Conservation (phyloP, 2,113 vertebrate species). For the Catharus bicknelli region DNA sequence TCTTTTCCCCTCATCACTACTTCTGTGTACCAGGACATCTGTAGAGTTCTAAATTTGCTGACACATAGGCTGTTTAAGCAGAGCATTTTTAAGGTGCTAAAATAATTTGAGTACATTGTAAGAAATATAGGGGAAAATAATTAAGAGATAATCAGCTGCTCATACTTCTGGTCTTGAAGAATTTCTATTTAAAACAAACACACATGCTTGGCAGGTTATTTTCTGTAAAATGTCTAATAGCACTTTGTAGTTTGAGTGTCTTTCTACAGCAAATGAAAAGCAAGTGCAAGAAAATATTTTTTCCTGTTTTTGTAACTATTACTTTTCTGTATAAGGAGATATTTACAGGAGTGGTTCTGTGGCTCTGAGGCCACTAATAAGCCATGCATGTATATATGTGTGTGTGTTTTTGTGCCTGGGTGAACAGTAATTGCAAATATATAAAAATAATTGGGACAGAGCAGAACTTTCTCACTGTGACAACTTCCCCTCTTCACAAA, state of each 20-base stretch:
- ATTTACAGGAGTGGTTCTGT: background rate
- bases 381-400: background rate
- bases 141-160: slow-evolving; percentile 40
- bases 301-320: background rate
- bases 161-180: slow-evolving; percentile 16
- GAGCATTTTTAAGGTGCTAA: slow-evolving; percentile 45
- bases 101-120: slow-evolving; percentile 37
- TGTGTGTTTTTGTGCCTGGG: background rate
- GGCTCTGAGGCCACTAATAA: background rate
- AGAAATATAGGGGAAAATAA: slow-evolving; percentile 28
- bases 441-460: background rate
- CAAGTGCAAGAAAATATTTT: background rate
- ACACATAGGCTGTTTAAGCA: background rate
- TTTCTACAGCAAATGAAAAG: background rate
- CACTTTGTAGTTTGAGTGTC: background rate
- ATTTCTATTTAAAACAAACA: slow-evolving; percentile 36
- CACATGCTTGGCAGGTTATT: background rate
- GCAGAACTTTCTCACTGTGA: background rate
- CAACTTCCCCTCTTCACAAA: background rate
- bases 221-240: background rate
- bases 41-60: slow-evolving; percentile 27
- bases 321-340: background rate
- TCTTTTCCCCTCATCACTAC: background rate
- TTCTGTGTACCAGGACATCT: slow-evolving; percentile 26
- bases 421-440: background rate